Conservation (phyloP, 2,113 vertebrate genomes). For the Melanostigma gelatinosum region DNA sequence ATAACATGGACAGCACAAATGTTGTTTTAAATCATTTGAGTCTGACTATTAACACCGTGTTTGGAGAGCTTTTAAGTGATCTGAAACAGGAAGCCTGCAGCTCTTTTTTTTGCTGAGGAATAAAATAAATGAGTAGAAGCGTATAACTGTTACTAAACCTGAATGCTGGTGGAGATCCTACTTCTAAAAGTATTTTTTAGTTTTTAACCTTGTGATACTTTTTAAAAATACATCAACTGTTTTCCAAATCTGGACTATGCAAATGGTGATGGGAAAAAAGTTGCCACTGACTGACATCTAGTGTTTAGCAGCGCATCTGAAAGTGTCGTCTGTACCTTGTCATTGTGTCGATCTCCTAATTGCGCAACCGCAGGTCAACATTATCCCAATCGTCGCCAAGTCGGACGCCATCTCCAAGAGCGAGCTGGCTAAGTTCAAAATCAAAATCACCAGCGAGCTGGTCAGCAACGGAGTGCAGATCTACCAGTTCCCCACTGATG, state of each 20-base stretch:
- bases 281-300: background rate
- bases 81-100: constrained; percentile 24
- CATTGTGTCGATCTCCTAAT: constrained; percentile 4
- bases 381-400: constrained; percentile 98
- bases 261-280: background rate
- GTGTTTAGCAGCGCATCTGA: constrained; percentile 28
- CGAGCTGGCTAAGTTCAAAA: constrained; percentile 98
- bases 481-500: constrained; percentile 98
- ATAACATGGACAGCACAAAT: constrained; percentile 3
- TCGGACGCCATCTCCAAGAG: constrained; percentile 98
- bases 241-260: constrained; percentile 24
- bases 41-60: constrained; percentile 16
- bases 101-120: constrained; percentile 12
- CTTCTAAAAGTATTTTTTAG: background rate
- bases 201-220: background rate
- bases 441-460: constrained; percentile 98
- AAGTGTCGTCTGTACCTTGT: constrained; percentile 8
- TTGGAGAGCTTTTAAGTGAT: constrained; percentile 43
- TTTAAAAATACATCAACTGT: background rate
- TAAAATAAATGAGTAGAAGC: background rate
- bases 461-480: constrained; percentile 99
- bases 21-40: background rate
- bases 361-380: constrained; percentile 88
- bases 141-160: background rate
- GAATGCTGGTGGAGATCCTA: background rate